Evolutionary conservation across 2,113 vertebrate species (phyloP).

Genomic region (Mustelus asterias): DNA sequence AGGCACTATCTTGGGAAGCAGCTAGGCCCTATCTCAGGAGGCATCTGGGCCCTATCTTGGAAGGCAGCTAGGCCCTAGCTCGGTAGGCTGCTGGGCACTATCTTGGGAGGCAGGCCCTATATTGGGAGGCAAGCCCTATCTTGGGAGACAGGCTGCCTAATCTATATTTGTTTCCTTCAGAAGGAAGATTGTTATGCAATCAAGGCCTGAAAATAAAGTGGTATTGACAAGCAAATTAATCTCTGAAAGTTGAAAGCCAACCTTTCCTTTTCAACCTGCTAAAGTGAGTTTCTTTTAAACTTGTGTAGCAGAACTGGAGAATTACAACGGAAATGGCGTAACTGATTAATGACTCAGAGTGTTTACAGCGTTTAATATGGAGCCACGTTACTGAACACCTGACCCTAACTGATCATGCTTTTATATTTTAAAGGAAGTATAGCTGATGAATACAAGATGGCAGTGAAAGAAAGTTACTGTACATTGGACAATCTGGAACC

Average conservation of each 20-base stretch:
- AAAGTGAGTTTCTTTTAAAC: not conserved
- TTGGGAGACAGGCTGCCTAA: not conserved
- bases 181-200: not conserved
- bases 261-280: not conserved
- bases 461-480: constrained; percentile 91
- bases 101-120: too few relatives aligned
- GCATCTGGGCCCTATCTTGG: too few relatives aligned
- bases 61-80: too few relatives aligned
- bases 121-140: too few relatives aligned
- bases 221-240: not conserved
- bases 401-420: not conserved
- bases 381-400: not conserved
- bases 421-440: constrained; percentile 55
- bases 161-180: not conserved
- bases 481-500: constrained; percentile 89
- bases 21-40: too few relatives aligned
- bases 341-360: not conserved
- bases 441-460: constrained; percentile 89
- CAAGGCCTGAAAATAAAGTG: not conserved
- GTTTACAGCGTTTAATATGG: not conserved
- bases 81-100: too few relatives aligned
- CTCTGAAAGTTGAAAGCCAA: not conserved
- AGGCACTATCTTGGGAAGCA: too few relatives aligned
- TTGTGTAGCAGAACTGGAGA: not conserved
- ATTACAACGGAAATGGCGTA: not conserved